phyloP scores from a whole-genome alignment of 2,888 invertebrate genomes.

The Ichneumon xanthorius region DNA sequence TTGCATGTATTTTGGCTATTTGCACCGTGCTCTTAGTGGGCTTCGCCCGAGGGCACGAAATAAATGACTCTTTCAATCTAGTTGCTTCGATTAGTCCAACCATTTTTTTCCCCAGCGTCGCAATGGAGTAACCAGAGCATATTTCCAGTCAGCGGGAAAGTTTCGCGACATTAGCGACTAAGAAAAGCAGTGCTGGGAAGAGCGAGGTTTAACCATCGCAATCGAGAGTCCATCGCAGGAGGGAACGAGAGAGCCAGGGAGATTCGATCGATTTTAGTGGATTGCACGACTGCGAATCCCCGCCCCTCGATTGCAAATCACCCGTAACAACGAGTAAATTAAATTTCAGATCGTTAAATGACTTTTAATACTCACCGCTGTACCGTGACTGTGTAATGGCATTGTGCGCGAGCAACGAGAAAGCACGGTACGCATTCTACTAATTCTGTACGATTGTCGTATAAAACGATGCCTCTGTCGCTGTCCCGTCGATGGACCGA shows the following conservation, averaged over 20 bases:
- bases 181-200: no score
- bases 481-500: conserved; percentile 19
- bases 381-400: not conserved
- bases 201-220: no score
- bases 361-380: conserved; percentile 12
- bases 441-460: conserved; percentile 16
- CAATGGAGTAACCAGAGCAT: no score
- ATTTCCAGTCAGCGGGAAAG: no score
- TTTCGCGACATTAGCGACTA: no score
- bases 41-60: no score
- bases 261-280: not conserved
- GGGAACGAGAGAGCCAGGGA: not conserved
- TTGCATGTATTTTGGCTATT: no score
- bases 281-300: not conserved
- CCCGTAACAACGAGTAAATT: conserved; percentile 48
- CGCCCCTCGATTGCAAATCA: not conserved
- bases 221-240: no score
- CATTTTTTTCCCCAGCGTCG: no score
- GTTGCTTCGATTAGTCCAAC: no score
- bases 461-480: conserved; percentile 15
- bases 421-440: not conserved
- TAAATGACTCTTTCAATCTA: no score
- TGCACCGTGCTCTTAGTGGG: no score
- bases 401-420: conserved; percentile 1
- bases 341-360: conserved; percentile 66